Percentiles rank a stretch among this genome's conserved stretches.
Conservation (phyloP, 1,140 invertebrate genomes). For the Eciton burchellii region DNA sequence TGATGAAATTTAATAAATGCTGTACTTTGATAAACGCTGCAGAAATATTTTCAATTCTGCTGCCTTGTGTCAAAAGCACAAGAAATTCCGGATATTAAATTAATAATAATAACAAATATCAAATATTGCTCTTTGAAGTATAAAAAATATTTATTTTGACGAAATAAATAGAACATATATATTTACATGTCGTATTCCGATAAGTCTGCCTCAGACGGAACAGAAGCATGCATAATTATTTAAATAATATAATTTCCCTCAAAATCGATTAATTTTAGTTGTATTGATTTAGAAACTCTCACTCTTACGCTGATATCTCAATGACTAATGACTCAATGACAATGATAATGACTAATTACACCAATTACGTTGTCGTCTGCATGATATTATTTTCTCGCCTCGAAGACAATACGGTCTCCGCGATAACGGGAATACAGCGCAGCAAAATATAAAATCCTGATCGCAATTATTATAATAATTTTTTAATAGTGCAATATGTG, state of each 20-base stretch:
- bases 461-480: conserved; percentile 9
- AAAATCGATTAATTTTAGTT: neutral
- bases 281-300: conserved; percentile 6
- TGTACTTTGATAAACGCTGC: too few species aligned
- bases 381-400: conserved; percentile 28
- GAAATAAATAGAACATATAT: conserved; percentile 77
- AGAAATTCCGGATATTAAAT: neutral
- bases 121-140: neutral
- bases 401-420: neutral
- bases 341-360: too few species aligned
- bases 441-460: too few species aligned
- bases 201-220: neutral
- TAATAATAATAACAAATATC: neutral
- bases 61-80: too few species aligned
- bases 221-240: neutral
- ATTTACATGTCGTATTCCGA: conserved; percentile 68
- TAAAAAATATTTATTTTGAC: conserved; percentile 71
- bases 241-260: neutral
- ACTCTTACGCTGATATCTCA: neutral
- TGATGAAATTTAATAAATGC: too few species aligned
- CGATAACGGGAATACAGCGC: too few species aligned
- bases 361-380: conserved; percentile 36
- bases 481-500: neutral
- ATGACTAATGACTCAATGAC: conserved; percentile 19
- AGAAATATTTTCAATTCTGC: too few species aligned